Conservation (phyloP, 2,888 invertebrate genomes). For the Lepidochrysops patricia region DNA sequence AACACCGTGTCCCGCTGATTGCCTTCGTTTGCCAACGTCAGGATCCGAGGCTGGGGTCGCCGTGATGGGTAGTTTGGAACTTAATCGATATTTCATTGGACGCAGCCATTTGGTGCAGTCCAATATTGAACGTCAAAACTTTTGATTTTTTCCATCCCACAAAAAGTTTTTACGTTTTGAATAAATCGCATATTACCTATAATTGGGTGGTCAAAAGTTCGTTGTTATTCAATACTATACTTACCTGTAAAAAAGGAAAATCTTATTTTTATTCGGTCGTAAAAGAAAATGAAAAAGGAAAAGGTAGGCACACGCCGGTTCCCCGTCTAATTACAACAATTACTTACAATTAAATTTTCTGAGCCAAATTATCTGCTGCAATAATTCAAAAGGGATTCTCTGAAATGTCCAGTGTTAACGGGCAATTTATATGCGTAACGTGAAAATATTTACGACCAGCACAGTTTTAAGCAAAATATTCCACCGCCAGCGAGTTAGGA, state of each 20-base stretch:
- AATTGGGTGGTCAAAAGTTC: no score
- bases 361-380: background rate
- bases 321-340: background rate
- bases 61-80: conserved; percentile 10
- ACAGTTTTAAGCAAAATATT: background rate
- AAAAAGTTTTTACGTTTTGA: background rate
- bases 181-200: background rate
- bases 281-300: no score
- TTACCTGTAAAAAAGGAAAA: no score
- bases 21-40: conserved; percentile 45
- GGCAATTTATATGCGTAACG: conserved; percentile 6
- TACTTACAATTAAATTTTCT: background rate
- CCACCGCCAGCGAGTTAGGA: background rate
- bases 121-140: conserved; percentile 12
- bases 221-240: no score
- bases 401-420: conserved; percentile 5
- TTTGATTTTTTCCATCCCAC: conserved; percentile 9
- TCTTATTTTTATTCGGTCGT: no score
- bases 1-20: conserved; percentile 30
- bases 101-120: background rate
- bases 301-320: background rate
- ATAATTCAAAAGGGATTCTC: conserved; percentile 8
- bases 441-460: background rate
- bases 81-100: conserved; percentile 12
- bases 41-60: conserved; percentile 24